Evolutionary conservation across 2,888 invertebrate species (phyloP).

Genomic region (Calameuta pallipes): DNA sequence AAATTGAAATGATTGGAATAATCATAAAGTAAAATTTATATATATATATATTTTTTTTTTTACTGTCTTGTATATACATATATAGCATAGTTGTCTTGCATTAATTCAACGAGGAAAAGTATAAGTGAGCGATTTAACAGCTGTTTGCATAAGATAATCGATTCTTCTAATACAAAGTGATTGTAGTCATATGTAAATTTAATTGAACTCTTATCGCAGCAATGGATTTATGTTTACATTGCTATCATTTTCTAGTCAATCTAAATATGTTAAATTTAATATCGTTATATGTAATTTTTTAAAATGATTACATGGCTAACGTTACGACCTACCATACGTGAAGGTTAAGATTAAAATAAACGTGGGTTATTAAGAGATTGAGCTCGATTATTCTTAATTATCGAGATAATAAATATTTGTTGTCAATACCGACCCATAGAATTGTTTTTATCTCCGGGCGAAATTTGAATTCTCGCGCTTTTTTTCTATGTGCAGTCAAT

Average conservation of each 20-base stretch:
- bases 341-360: neutral
- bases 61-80: neutral
- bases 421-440: neutral
- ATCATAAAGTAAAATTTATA: no score
- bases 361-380: neutral
- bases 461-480: neutral
- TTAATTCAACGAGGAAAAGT: no score
- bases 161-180: neutral
- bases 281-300: neutral
- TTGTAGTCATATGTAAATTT: neutral
- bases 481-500: neutral
- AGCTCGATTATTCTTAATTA: neutral
- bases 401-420: neutral
- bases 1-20: neutral
- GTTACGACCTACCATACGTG: neutral
- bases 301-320: neutral
- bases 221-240: neutral
- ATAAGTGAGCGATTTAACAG: no score
- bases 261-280: neutral
- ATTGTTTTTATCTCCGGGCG: neutral
- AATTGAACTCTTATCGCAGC: neutral
- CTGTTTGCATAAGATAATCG: neutral
- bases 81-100: no score
- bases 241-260: neutral
- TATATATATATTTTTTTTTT: neutral